Evolutionary conservation across 2,797 vertebrate species (phyloP).

Genomic region (Thunnus albacares): DNA sequence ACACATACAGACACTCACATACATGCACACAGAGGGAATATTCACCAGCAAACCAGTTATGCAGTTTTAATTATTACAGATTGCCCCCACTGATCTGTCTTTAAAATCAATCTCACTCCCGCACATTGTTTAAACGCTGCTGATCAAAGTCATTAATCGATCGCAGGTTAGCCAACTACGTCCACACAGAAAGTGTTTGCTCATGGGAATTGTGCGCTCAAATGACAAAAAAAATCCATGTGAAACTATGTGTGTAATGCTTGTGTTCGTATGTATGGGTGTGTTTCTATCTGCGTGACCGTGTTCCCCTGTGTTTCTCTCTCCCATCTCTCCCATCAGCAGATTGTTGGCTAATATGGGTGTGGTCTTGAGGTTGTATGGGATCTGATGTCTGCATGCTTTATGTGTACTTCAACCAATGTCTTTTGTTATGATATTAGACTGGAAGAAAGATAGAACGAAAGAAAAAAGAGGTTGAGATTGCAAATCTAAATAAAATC

Average conservation of each 20-base stretch:
- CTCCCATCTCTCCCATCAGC: not conserved
- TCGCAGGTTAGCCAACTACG: conserved; percentile 38
- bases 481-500: not conserved
- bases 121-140: conserved; percentile 67
- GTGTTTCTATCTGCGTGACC: not conserved
- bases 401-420: not conserved
- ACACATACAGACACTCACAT: conserved; percentile 24
- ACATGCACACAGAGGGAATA: conserved; percentile 18
- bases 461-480: not conserved
- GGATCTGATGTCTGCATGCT: not conserved
- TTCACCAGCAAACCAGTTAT: conserved; percentile 48
- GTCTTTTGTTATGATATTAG: not conserved
- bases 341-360: not conserved
- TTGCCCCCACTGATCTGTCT: conserved; percentile 55
- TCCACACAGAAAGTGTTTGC: conserved; percentile 41
- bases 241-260: conserved; percentile 14
- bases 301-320: not conserved
- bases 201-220: conserved; percentile 45
- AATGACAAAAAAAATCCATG: conserved; percentile 61
- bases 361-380: not conserved
- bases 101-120: conserved; percentile 66
- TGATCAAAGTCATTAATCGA: conserved; percentile 76
- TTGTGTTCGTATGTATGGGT: conserved; percentile 3
- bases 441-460: not conserved
- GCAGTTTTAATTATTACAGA: conserved; percentile 77